A percentile compares a stretch with the other conserved stretches of the same genome.
These are phyloP conservation scores for Philaethria dido DNA, from an alignment of 2,888 invertebrate genomes.

Conservation along the genomic window DNA sequence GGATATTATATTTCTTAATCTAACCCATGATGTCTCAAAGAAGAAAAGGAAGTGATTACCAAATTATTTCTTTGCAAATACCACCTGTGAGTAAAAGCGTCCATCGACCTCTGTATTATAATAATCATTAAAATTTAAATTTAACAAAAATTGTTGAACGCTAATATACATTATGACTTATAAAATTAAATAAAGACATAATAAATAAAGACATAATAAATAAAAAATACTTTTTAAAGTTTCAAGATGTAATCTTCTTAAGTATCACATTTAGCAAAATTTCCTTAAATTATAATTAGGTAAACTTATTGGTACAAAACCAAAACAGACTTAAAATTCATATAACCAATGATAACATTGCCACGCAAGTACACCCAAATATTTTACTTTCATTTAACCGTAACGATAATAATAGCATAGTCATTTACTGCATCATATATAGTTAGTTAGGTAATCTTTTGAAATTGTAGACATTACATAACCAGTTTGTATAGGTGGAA, in stretches of 20 bases:
- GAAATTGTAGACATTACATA: constrained; percentile 56
- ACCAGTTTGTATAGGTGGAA: constrained; percentile 50
- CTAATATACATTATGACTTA: no score
- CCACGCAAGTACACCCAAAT: constrained; percentile 14
- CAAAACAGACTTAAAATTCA: not conserved
- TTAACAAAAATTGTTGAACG: no score
- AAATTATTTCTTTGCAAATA: not conserved
- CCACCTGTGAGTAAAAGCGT: not conserved
- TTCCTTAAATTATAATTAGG: not conserved
- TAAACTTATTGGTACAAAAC: not conserved
- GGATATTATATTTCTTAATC: not conserved
- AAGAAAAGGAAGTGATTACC: not conserved
- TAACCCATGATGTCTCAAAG: not conserved
- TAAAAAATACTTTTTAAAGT: not conserved
- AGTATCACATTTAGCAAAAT: not conserved
- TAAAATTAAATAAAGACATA: no score
- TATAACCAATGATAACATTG: not conserved
- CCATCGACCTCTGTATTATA: not conserved
- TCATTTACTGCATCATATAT: constrained; percentile 36
- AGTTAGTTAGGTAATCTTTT: constrained; percentile 54
- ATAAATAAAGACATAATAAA: no score
- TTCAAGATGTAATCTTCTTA: not conserved
- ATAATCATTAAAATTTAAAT: not conserved
- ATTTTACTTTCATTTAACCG: constrained; percentile 37
- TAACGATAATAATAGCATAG: constrained; percentile 36